Conservation (phyloP, 2,888 invertebrate species). For the Lysandra coridon region DNA sequence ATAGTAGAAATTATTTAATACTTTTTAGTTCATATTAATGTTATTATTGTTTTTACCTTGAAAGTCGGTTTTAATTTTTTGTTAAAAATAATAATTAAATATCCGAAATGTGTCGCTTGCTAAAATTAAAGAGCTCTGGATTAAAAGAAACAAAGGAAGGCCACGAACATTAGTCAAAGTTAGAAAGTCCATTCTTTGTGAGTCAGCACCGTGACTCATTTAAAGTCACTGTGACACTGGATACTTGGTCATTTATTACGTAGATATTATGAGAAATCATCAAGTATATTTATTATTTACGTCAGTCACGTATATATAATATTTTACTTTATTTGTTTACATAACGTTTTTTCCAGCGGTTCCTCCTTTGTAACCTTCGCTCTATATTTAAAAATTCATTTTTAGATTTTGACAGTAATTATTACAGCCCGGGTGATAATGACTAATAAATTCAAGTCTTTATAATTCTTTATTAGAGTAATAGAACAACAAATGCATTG, state of each 20-base stretch:
- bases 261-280: constrained; percentile 1
- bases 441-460: not conserved
- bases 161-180: constrained; percentile 1
- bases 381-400: no score
- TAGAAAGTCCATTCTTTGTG: constrained; percentile 6
- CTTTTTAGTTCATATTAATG: no score
- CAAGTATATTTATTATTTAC: not conserved
- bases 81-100: no score
- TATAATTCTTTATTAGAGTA: not conserved
- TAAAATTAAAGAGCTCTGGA: not conserved
- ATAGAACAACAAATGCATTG: not conserved
- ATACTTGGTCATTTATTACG: not conserved
- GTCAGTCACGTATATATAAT: not conserved
- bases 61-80: no score
- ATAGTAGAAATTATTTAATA: no score
- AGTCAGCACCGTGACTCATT: not conserved
- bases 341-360: not conserved
- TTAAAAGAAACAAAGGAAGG: constrained; percentile 6
- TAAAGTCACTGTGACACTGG: not conserved
- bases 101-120: not conserved
- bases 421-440: not conserved
- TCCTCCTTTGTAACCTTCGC: not conserved
- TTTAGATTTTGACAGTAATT: not conserved
- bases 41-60: no score
- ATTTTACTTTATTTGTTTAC: not conserved